A percentile compares a stretch with the other conserved stretches of the same genome.
These are phyloP conservation scores for Phenganax subtilis DNA, from an alignment of 92 coral and sea anemone genomes.

Conservation along the genomic window DNA sequence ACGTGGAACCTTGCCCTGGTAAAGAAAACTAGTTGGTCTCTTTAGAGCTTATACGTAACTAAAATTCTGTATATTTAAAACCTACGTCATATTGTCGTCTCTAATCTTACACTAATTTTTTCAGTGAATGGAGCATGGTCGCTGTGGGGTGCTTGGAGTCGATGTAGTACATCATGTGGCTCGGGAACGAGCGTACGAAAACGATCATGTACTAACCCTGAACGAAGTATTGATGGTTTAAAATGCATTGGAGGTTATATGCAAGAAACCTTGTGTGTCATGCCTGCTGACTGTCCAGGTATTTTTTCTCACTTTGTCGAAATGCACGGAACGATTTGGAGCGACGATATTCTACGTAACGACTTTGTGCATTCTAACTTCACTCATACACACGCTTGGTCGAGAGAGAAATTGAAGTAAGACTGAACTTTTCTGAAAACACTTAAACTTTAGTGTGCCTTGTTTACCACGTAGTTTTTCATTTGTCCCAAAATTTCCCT, in stretches of 20 bases:
- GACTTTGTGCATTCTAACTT: no score
- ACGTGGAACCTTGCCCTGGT: not conserved
- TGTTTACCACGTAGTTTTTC: no score
- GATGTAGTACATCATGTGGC: constrained; percentile 25
- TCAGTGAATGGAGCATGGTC: constrained; percentile 33
- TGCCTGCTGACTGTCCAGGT: constrained; percentile 23
- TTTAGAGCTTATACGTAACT: not conserved
- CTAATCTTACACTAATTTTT: not conserved
- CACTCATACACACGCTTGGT: no score
- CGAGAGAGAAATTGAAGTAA: no score
- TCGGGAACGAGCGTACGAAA: constrained; percentile 18
- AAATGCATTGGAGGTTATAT: not conserved
- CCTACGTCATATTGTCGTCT: not conserved
- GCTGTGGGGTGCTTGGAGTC: constrained; percentile 16
- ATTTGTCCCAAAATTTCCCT: no score
- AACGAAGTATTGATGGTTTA: constrained; percentile 8
- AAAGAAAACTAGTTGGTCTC: not conserved
- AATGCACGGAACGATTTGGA: not conserved
- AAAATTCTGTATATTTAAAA: no score
- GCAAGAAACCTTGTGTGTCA: constrained; percentile 12
- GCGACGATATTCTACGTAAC: no score
- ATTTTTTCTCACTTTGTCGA: not conserved
- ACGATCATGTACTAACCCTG: constrained; percentile 14
- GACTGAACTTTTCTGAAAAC: no score
- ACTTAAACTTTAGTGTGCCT: no score